phyloP scores from a whole-genome alignment of 2,797 vertebrate species.

The Artibeus lituratus region DNA sequence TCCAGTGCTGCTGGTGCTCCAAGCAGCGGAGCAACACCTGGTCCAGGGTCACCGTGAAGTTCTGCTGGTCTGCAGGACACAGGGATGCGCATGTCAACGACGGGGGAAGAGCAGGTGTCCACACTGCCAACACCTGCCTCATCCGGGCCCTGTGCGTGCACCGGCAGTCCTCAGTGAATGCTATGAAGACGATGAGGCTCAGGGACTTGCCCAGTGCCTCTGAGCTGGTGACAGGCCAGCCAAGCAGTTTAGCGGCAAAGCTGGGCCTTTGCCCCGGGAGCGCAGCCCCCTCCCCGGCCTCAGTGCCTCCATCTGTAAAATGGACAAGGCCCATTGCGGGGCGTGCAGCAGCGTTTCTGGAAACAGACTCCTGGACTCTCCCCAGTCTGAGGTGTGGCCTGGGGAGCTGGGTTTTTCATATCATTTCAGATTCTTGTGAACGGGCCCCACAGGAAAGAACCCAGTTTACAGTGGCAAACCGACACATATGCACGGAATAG shows the following conservation, averaged over 20 bases:
- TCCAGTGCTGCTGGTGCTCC: constrained; percentile 92
- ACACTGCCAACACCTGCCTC: rapidly evolving
- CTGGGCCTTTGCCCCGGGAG: neutral
- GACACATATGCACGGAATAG: neutral
- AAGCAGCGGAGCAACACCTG: constrained; percentile 93
- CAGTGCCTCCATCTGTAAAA: neutral
- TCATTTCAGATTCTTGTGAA: neutral
- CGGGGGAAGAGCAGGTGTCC: neutral
- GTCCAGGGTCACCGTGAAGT: constrained; percentile 94
- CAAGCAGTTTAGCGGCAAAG: neutral
- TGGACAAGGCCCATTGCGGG: neutral
- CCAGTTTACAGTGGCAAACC: neutral
- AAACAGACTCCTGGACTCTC: neutral
- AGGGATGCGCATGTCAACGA: neutral
- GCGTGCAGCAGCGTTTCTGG: neutral
- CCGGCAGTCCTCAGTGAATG: rapidly evolving
- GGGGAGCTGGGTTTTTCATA: neutral
- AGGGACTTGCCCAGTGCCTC: neutral
- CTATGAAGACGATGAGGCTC: neutral
- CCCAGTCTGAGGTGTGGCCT: neutral
- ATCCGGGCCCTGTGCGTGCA: neutral
- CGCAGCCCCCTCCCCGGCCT: neutral
- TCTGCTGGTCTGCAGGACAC: constrained; percentile 89
- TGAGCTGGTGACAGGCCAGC: neutral
- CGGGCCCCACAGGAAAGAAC: neutral